These are phyloP conservation scores for Tylochromis polylepis DNA, from an alignment of 2,113 vertebrate species.

Conservation along the genomic window DNA sequence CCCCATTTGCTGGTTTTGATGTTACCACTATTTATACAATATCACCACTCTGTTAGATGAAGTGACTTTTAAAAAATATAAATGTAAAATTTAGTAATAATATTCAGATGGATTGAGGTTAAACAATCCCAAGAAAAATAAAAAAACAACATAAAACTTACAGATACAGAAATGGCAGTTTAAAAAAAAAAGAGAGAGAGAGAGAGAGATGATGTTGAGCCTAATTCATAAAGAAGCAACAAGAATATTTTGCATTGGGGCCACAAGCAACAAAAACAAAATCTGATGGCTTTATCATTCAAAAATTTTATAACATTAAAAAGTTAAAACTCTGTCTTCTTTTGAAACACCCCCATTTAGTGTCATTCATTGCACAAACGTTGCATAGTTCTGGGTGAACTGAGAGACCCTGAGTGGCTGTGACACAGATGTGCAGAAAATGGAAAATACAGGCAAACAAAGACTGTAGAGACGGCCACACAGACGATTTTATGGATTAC, in stretches of 20 bases:
- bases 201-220: not conserved
- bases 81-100: not conserved
- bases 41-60: not conserved
- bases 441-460: constrained; percentile 37
- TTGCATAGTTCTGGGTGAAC: constrained; percentile 1
- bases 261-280: not conserved
- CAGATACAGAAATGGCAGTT: too few relatives aligned
- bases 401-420: constrained; percentile 19
- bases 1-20: not conserved
- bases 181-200: too few relatives aligned
- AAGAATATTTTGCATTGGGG: not conserved
- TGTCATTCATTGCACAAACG: constrained; percentile 19
- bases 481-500: constrained; percentile 48
- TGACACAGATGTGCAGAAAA: constrained; percentile 54
- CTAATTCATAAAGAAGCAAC: not conserved
- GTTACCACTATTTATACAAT: not conserved
- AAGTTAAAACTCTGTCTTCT: not conserved
- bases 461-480: constrained; percentile 12
- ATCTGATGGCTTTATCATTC: not conserved
- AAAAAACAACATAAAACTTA: not conserved
- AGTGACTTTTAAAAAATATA: not conserved
- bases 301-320: not conserved
- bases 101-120: not conserved
- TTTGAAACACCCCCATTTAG: constrained; percentile 10
- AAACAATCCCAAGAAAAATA: not conserved